Evolutionary conservation across 1,140 invertebrate species (phyloP).

Genomic region (Drosophila orena): DNA sequence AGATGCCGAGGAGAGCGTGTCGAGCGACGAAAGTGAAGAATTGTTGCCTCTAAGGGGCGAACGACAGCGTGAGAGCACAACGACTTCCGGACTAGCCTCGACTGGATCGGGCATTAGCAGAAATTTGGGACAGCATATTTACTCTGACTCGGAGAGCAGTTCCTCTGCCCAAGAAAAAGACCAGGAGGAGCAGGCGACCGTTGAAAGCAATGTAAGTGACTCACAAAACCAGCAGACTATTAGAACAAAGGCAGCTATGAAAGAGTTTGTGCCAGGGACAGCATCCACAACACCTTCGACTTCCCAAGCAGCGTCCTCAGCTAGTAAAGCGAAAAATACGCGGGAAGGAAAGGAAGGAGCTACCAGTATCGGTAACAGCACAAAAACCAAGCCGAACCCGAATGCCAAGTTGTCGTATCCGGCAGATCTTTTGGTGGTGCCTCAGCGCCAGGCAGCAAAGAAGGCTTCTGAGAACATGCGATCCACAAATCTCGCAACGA

Average conservation of each 20-base stretch:
- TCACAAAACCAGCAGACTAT: constrained; percentile 88
- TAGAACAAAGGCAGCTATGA: constrained; percentile 93
- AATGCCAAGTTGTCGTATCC: constrained; percentile 84
- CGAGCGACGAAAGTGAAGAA: constrained; percentile 92
- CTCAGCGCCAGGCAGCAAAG: constrained; percentile 95
- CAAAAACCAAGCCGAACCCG: constrained; percentile 35
- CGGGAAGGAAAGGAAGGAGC: constrained; percentile 34
- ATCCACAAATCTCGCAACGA: constrained; percentile 85
- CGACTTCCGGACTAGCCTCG: constrained; percentile 86
- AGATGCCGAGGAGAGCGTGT: constrained; percentile 86
- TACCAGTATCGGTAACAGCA: constrained; percentile 2
- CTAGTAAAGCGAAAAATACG: constrained; percentile 46
- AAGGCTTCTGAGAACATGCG: constrained; percentile 95
- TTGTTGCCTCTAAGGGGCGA: constrained; percentile 86
- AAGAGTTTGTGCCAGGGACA: constrained; percentile 88
- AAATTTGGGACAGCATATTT: constrained; percentile 72
- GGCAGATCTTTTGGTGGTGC: constrained; percentile 93
- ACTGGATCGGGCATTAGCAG: constrained; percentile 49
- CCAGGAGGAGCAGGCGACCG: constrained; percentile 68
- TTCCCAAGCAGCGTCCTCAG: constrained; percentile 20
- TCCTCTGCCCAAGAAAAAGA: constrained; percentile 31
- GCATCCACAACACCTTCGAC: constrained; percentile 38
- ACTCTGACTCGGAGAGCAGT: constrained; percentile 76
- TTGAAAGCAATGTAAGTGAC: constrained; percentile 87
- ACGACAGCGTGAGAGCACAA: background rate